A percentile compares a stretch with the other conserved stretches of the same genome.
Evolutionary conservation across 2,888 invertebrate genomes (phyloP).

Genomic region (Neoaliturus tenellus): DNA sequence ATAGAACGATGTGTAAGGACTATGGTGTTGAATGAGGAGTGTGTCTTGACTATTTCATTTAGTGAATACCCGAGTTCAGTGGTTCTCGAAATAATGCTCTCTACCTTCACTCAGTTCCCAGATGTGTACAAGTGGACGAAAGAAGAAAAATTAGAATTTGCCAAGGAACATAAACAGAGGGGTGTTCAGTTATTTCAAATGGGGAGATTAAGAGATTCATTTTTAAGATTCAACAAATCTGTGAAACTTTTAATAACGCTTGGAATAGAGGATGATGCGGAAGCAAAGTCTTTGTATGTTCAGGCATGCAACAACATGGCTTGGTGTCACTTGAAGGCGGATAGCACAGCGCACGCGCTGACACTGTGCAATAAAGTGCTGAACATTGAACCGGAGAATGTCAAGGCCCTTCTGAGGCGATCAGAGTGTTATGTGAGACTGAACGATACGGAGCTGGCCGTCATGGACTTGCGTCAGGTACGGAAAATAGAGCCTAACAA

Average conservation of each 20-base stretch:
- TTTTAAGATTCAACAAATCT: conserved; percentile 83
- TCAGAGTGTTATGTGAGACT: conserved; percentile 75
- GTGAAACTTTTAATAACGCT: conserved; percentile 84
- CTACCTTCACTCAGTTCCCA: conserved; percentile 60
- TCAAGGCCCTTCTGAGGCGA: conserved; percentile 75
- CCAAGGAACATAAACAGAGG: conserved; percentile 75
- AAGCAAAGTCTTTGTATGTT: conserved; percentile 72
- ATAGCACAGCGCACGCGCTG: conserved; percentile 81
- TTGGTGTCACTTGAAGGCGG: conserved; percentile 83
- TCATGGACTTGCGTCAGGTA: conserved; percentile 76
- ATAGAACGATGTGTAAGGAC: conserved; percentile 67
- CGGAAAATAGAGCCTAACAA: conserved; percentile 80
- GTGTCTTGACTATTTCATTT: conserved; percentile 35
- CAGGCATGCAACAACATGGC: conserved; percentile 89
- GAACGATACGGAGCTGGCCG: conserved; percentile 81
- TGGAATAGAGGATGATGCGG: conserved; percentile 76
- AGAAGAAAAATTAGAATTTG: conserved; percentile 74
- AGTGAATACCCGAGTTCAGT: conserved; percentile 30
- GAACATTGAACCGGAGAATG: conserved; percentile 71
- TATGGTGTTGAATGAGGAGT: conserved; percentile 45
- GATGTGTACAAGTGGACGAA: conserved; percentile 77
- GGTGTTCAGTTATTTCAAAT: conserved; percentile 81
- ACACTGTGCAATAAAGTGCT: conserved; percentile 76
- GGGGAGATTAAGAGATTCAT: conserved; percentile 80
- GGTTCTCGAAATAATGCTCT: conserved; percentile 58